phyloP scores from a whole-genome alignment of 2,113 vertebrate species.

The Cryptotis parvus region DNA sequence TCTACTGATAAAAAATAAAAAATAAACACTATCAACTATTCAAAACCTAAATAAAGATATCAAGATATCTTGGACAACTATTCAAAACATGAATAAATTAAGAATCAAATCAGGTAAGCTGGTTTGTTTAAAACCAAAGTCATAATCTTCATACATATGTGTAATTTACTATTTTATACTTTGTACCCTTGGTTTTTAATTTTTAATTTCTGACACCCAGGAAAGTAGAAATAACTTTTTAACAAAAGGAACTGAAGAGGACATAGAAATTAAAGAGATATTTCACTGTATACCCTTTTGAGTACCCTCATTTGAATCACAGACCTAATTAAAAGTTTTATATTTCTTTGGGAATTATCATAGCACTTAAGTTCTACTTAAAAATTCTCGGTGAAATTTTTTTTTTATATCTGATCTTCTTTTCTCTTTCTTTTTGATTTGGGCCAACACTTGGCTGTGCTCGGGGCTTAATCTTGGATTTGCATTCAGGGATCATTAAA shows the following conservation, averaged over 20 bases:
- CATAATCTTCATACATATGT: not conserved
- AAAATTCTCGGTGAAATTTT: conserved; percentile 34
- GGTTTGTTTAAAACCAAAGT: conserved; percentile 46
- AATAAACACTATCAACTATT: conserved; percentile 2
- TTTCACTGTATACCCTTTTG: not conserved
- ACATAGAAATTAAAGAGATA: conserved; percentile 12
- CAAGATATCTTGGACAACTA: no score
- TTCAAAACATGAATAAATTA: conserved; percentile 35
- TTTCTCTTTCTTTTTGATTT: no score
- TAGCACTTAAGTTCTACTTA: conserved; percentile 3
- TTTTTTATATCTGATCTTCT: conserved; percentile 3
- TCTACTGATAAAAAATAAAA: not conserved
- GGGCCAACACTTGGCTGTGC: no score
- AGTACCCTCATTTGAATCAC: conserved; percentile 4
- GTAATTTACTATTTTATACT: conserved; percentile 37
- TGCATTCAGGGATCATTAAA: no score
- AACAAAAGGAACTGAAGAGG: not conserved
- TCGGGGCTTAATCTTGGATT: no score
- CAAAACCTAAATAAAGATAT: conserved; percentile 25
- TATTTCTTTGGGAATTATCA: not conserved
- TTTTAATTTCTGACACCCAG: conserved; percentile 35
- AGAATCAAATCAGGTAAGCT: no score
- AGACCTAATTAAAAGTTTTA: conserved; percentile 8
- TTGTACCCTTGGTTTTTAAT: not conserved
- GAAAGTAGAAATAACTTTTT: conserved; percentile 33